Base-by-base conservation (phyloP, 2,797 vertebrate species). In the Mionectes olivaceus region DNA sequence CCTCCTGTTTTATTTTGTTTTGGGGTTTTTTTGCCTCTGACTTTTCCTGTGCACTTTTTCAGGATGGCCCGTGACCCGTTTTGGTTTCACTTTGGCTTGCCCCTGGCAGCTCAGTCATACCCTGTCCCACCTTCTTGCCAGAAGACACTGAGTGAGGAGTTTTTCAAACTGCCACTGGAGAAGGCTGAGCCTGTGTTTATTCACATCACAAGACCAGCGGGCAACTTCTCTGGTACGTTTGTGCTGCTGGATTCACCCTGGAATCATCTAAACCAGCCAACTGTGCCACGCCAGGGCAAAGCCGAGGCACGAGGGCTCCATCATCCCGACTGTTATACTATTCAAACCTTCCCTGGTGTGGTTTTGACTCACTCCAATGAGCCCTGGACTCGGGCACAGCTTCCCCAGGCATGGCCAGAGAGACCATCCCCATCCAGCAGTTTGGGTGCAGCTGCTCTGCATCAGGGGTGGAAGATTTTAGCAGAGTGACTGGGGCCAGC, bases 241-340 rank as follows among this genome's bases (percentile, higher is more conserved):
- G 13, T 86, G 63, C 41, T 76, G 52, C 74, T 79, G 28, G 30
- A 93, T 78, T 90, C 44, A 56, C 15, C 21, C 50, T 73, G 59
- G 63, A 33, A 90, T 59, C 70, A 70, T 77, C 63, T 60, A 89
- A 89, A 76, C 70, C 53, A 88, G 70, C 63, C 74, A 87, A 32
- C 25, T 25, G 1, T 22, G 30, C 39, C 22, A 5, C 41, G 50
- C 73, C 85, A 78, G 43, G n/a, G 39, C 57, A 78, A 69, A 68
- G 19, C 33, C 2, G 0, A 76, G 35, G n/a, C 59, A 67, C 0
- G 9, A 92, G 70, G 41, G 23, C 74, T 87, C 61, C 80, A 79
- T 49, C 80, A 69, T 52, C 65, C 35, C 5, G 4, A 3, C 41
- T 44, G 46, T 61, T 91, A 7, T 5, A 28, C 30, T 61, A 15